Evolutionary conservation across 2,797 vertebrate species (phyloP).

Genomic region (Pteronotus mesoamericanus): DNA sequence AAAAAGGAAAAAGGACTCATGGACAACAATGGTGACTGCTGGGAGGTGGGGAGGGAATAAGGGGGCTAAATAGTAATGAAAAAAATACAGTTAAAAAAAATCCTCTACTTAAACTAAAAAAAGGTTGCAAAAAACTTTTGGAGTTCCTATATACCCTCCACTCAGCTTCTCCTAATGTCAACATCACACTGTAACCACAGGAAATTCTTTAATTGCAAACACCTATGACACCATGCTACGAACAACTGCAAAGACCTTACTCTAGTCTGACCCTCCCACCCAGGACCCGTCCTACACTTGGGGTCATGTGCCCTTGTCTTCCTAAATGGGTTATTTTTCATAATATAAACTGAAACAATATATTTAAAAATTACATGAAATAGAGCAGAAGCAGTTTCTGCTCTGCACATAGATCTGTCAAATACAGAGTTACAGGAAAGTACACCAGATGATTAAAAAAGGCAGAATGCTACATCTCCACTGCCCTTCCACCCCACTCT

Average conservation of each 20-base stretch:
- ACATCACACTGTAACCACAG: neutral
- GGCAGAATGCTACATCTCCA: neutral
- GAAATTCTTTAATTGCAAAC: neutral
- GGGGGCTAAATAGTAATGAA: neutral
- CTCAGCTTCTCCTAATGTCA: neutral
- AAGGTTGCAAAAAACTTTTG: neutral
- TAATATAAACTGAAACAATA: neutral
- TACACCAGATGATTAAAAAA: neutral
- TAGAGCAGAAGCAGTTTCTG: neutral
- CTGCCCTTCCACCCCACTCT: neutral
- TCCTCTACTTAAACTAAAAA: neutral
- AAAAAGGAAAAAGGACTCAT: neutral
- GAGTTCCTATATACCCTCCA: neutral
- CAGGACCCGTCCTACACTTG: neutral
- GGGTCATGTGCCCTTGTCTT: neutral
- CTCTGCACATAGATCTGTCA: neutral
- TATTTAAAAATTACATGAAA: neutral
- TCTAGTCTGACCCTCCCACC: neutral
- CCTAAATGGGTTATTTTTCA: neutral
- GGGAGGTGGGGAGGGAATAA: neutral
- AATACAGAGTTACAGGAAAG: neutral
- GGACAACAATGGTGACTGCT: neutral
- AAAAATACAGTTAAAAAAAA: neutral
- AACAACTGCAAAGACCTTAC: neutral
- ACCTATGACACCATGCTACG: neutral